Percentiles rank a stretch among this genome's conserved stretches.
These are phyloP conservation scores for Choristoneura rosaceana DNA, from an alignment of 2,888 invertebrate genomes.

Conservation along the genomic window DNA sequence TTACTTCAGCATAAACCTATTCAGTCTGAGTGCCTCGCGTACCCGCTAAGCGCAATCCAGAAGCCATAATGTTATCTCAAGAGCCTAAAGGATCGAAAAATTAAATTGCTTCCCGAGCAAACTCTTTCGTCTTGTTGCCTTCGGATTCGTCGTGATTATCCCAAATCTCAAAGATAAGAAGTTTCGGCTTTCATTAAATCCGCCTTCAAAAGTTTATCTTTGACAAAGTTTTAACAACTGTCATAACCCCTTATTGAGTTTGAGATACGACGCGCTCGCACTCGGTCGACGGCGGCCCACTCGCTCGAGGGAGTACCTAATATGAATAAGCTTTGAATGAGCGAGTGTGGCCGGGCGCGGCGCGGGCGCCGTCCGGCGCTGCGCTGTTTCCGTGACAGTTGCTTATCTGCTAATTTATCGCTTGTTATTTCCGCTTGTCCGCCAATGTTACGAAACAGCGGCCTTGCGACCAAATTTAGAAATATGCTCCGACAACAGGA, in stretches of 20 bases:
- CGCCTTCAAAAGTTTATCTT: constrained; percentile 15
- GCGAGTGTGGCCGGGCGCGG: not conserved
- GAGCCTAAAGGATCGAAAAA: not conserved
- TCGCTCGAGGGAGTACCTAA: not conserved
- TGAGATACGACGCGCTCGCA: constrained; percentile 9
- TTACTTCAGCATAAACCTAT: not conserved
- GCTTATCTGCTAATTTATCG: constrained; percentile 26
- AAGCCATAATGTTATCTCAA: not conserved
- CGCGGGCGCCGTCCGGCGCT: not conserved
- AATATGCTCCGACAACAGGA: constrained; percentile 26
- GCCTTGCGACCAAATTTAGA: constrained; percentile 23
- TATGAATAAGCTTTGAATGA: not conserved
- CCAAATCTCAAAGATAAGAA: constrained; percentile 17
- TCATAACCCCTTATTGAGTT: constrained; percentile 22
- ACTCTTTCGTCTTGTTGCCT: not conserved
- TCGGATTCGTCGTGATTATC: constrained; percentile 13
- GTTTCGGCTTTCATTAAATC: constrained; percentile 31
- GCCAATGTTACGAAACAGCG: constrained; percentile 7
- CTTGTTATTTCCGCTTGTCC: constrained; percentile 33
- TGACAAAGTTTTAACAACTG: constrained; percentile 37
- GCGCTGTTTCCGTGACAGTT: not conserved
- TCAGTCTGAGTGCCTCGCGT: not conserved
- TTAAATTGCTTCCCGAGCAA: not conserved
- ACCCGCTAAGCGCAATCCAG: not conserved
- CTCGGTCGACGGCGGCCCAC: not conserved